These are phyloP conservation scores for Pseudotriccus pelzelni DNA, from an alignment of 2,797 vertebrate species.

Conservation along the genomic window DNA sequence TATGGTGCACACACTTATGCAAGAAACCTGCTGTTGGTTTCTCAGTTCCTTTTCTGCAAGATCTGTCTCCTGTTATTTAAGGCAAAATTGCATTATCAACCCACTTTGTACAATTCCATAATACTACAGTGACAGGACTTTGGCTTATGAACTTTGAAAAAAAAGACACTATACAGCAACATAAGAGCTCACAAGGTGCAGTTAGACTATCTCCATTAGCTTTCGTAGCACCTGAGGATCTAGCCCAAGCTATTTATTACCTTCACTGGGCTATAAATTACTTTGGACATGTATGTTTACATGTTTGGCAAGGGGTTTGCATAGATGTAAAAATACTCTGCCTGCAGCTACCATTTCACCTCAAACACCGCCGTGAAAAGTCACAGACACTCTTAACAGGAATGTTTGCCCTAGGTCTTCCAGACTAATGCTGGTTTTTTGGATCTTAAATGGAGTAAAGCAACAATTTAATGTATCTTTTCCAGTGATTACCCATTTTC, in stretches of 20 bases:
- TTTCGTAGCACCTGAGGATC: neutral
- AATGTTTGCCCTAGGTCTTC: neutral
- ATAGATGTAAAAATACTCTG: neutral
- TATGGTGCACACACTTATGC: neutral
- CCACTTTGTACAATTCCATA: neutral
- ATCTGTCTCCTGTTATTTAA: neutral
- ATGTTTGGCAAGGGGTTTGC: neutral
- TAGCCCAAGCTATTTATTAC: neutral
- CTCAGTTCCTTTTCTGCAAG: neutral
- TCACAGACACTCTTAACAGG: neutral
- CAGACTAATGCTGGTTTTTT: neutral
- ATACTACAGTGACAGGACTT: neutral
- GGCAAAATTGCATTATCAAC: neutral
- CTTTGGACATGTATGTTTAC: neutral
- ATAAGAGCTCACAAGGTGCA: neutral
- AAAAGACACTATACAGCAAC: neutral
- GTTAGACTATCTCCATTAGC: neutral
- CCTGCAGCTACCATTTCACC: neutral
- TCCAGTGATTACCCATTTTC: neutral
- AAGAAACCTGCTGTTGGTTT: neutral
- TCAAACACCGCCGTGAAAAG: neutral
- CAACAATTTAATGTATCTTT: neutral
- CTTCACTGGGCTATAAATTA: neutral
- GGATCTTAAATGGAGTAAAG: neutral
- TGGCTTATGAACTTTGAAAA: neutral